Base-by-base conservation (phyloP, 2,888 invertebrate genomes). In the Norana najaformis region DNA sequence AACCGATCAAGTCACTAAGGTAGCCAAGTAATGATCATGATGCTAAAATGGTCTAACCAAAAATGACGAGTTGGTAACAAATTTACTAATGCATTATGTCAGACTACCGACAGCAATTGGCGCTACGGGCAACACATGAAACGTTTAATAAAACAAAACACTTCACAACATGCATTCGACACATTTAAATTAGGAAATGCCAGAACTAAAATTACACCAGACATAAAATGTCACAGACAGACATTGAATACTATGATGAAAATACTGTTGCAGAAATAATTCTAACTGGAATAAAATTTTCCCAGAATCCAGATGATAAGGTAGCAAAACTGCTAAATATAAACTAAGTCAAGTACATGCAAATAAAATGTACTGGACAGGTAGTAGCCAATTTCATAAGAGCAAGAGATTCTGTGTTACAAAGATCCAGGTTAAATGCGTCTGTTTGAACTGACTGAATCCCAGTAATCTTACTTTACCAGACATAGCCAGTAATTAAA, bases 91-190 rank as follows among this genome's bases (percentile, higher is more conserved):
- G 69, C n/a, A 69, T 69, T n/a, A 13, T n/a, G n/a, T 69, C 69
- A 69, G 1, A 11, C 69, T 69, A 69, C 69, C 30, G 30, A 69
- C 69, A 69, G 69, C 16, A 69, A 0, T 69, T n/a, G 6, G 69
- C n/a, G 30, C 69, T 69, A 69, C 30, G 11, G 30, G 11, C n/a
- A 69, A 8, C 1, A 69, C 69, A 69, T n/a, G n/a, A 69, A 69
- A 69, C 69, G n/a, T n/a, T 69, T n/a, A n/a, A 69, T 69, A n/a
- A n/a, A n/a, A n/a, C n/a, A 69, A 69, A 69, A 69, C 69, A 69
- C n/a, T 69, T 69, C 30, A n/a, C 69, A 69, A 69, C 8, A 69
- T 69, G 6, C n/a, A 8, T 69, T n/a, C 69, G n/a, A 69, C 13
- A 69, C 69, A n/a, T 8, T 69, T 69, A 69, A 69, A 69, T 69